These are phyloP conservation scores for Tichodroma muraria DNA, from an alignment of 2,113 vertebrate genomes.

Conservation along the genomic window DNA sequence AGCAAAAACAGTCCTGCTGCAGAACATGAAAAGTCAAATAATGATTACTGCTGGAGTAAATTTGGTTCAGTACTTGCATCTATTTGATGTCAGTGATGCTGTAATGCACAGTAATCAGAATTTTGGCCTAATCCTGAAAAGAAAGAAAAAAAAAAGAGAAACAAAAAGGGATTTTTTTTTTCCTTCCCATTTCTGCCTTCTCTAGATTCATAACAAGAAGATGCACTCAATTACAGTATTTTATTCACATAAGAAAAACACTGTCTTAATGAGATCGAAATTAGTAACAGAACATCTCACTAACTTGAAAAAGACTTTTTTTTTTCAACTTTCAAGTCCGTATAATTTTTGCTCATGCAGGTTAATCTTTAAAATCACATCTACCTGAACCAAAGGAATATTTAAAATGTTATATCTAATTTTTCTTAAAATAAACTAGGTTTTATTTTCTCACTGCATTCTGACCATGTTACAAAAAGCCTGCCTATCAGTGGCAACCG, in stretches of 20 bases:
- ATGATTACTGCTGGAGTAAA: not conserved
- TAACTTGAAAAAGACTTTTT: not conserved
- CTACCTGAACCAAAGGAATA: not conserved
- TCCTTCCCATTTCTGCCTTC: not conserved
- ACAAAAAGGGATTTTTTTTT: not conserved
- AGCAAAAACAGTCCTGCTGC: not conserved
- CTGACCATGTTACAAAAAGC: not conserved
- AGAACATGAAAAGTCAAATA: not conserved
- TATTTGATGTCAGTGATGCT: not conserved
- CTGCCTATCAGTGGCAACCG: not conserved
- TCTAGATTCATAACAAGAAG: not conserved
- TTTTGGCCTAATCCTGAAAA: not conserved
- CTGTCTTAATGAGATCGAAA: not conserved
- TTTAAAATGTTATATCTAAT: not conserved
- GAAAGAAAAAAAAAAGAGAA: no score
- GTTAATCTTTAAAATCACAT: not conserved
- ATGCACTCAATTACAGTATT: not conserved
- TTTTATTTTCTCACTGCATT: not conserved
- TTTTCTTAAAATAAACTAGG: not conserved
- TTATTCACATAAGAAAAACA: not conserved
- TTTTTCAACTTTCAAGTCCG: not conserved
- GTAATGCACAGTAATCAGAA: not conserved
- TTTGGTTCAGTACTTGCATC: not conserved
- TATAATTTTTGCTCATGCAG: not conserved
- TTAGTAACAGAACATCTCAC: not conserved